A percentile compares a stretch with the other conserved stretches of the same genome.
Conservation (phyloP, 2,888 invertebrate genomes). For the Oscheius sp. region DNA sequence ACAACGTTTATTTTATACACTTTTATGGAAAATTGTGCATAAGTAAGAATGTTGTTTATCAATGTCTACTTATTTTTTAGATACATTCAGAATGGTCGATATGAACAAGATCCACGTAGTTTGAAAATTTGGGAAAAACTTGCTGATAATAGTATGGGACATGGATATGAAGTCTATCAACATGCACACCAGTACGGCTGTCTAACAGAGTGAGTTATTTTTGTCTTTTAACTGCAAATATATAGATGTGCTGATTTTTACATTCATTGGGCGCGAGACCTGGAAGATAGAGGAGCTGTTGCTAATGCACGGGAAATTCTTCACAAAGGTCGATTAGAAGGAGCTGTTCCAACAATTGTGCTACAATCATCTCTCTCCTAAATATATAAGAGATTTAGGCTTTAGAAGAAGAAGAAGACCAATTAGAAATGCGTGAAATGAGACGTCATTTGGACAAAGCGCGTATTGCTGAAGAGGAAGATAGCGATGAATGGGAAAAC, state of each 20-base stretch:
- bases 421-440: slow-evolving; percentile 57
- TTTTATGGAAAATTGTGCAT: slow-evolving; percentile 57
- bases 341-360: slow-evolving; percentile 47
- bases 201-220: slow-evolving; percentile 34
- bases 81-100: slow-evolving; percentile 38
- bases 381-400: slow-evolving; percentile 16
- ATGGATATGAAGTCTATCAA: slow-evolving; percentile 57
- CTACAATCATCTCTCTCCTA: not conserved
- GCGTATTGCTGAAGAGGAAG: slow-evolving; percentile 33
- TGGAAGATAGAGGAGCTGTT: slow-evolving; percentile 46
- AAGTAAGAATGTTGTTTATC: slow-evolving; percentile 30
- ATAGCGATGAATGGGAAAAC: slow-evolving; percentile 18
- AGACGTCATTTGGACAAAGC: slow-evolving; percentile 42
- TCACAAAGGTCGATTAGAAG: slow-evolving; percentile 39
- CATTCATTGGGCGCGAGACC: slow-evolving; percentile 50
- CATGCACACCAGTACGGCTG: slow-evolving; percentile 38
- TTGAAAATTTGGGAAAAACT: slow-evolving; percentile 59
- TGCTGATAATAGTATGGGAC: slow-evolving; percentile 60
- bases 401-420: slow-evolving; percentile 51
- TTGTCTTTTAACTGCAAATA: not conserved
- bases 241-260: slow-evolving; percentile 54
- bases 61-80: slow-evolving; percentile 22
- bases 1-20: slow-evolving; percentile 53
- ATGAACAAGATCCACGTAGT: slow-evolving; percentile 51
- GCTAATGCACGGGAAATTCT: slow-evolving; percentile 52